Evolutionary conservation across 1,140 invertebrate species (phyloP).

Genomic region (Lepeophtheirus salmonis): DNA sequence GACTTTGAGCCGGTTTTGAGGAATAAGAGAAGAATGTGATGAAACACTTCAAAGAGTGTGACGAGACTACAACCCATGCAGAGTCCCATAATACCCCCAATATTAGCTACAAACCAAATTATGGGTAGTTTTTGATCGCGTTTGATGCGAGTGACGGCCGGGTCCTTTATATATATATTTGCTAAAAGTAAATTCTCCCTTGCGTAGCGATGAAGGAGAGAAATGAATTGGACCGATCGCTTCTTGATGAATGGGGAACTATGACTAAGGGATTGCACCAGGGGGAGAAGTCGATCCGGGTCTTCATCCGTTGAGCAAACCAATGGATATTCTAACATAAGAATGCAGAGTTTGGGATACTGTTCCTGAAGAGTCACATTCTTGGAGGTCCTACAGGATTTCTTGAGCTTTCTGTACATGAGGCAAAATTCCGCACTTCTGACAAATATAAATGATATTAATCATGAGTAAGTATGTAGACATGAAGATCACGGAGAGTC

Average conservation of each 20-base stretch:
- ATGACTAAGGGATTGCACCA: background rate
- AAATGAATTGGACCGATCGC: background rate
- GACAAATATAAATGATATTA: background rate
- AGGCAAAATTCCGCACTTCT: conserved; percentile 10
- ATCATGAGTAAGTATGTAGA: too few species aligned
- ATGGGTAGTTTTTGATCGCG: conserved; percentile 15
- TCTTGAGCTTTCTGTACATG: conserved; percentile 4
- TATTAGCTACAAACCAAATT: conserved; percentile 17
- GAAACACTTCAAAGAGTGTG: conserved; percentile 14
- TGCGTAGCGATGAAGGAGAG: conserved; percentile 2
- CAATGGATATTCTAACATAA: background rate
- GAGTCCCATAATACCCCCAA: conserved; percentile 16
- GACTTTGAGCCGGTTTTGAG: conserved; percentile 10
- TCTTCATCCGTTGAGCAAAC: background rate
- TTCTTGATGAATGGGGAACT: background rate
- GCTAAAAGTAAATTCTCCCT: conserved; percentile 5
- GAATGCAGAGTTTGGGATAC: conserved; percentile 11
- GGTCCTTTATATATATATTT: conserved; percentile 18
- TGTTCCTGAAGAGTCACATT: conserved; percentile 12
- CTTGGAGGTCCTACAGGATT: conserved; percentile 6
- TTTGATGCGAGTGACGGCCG: conserved; percentile 14
- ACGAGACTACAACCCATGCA: conserved; percentile 16
- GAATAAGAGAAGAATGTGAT: conserved; percentile 13
- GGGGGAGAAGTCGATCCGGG: background rate
- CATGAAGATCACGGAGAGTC: background rate